These are phyloP conservation scores for Rhopilema esculentum DNA, from an alignment of 30 jellyfish, hydroid and myxozoan genomes.

Conservation along the genomic window DNA sequence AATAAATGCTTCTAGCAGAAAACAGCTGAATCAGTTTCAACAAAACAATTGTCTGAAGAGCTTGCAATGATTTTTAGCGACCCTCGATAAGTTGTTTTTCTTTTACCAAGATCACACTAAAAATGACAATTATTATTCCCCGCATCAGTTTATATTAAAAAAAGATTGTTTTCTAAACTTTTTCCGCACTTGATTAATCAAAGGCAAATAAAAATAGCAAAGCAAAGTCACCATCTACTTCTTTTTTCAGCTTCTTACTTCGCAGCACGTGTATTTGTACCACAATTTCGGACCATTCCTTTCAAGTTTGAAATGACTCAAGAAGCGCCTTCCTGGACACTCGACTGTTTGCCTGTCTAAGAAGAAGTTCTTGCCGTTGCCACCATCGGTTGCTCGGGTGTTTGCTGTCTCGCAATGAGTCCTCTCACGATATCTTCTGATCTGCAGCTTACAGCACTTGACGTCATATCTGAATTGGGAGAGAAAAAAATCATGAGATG, in stretches of 20 bases:
- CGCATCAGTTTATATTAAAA: no score
- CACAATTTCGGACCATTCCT: neutral
- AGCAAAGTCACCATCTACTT: no score
- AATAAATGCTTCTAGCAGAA: no score
- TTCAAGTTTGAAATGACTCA: neutral
- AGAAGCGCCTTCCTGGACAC: neutral
- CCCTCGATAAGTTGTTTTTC: no score
- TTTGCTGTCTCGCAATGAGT: neutral
- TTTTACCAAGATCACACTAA: no score
- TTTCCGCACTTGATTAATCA: neutral
- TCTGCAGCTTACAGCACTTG: conserved; percentile 3
- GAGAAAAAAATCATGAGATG: no score
- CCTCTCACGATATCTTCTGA: neutral
- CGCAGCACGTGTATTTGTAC: neutral
- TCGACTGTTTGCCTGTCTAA: conserved; percentile 34
- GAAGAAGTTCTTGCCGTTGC: conserved; percentile 26
- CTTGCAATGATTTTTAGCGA: no score
- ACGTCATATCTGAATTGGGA: neutral
- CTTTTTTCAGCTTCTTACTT: no score
- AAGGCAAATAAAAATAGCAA: neutral
- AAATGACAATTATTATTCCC: no score
- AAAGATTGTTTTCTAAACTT: no score
- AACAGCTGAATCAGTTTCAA: no score
- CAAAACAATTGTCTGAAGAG: no score
- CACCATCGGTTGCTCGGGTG: conserved; percentile 21